Percentiles rank a stretch among this genome's conserved stretches.
phyloP scores from a whole-genome alignment of 2,888 invertebrate genomes.

The Lymantria monacha region DNA sequence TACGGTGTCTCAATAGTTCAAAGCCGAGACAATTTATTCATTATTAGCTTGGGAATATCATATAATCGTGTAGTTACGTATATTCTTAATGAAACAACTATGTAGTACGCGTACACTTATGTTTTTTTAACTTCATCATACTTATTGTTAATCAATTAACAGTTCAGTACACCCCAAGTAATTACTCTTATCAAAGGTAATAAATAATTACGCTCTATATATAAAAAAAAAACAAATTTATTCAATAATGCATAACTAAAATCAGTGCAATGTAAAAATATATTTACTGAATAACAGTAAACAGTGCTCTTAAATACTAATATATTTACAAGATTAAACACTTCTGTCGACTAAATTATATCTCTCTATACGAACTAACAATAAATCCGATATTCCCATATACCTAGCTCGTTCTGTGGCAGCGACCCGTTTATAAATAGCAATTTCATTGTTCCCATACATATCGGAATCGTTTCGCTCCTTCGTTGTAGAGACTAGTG shows the following conservation, averaged over 20 bases:
- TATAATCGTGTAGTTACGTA: background rate
- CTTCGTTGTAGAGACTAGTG: conserved; percentile 15
- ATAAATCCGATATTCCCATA: conserved; percentile 7
- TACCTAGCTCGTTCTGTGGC: background rate
- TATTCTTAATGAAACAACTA: background rate
- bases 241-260: conserved; percentile 54
- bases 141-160: conserved; percentile 26
- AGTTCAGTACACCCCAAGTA: conserved; percentile 28
- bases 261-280: conserved; percentile 60
- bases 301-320: conserved; percentile 43
- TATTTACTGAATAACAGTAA: conserved; percentile 29
- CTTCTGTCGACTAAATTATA: conserved; percentile 26
- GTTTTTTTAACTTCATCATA: conserved; percentile 27
- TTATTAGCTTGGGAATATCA: background rate
- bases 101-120: background rate
- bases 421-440: conserved; percentile 17
- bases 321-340: conserved; percentile 28
- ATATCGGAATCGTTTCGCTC: background rate
- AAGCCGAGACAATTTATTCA: background rate
- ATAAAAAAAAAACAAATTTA: conserved; percentile 54
- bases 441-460: conserved; percentile 17
- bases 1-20: background rate
- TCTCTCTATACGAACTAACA: conserved; percentile 8
- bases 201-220: conserved; percentile 35
- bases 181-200: conserved; percentile 26